These are phyloP conservation scores for Malurus alboscapulatus DNA, from an alignment of 2,113 vertebrate species.

Conservation along the genomic window DNA sequence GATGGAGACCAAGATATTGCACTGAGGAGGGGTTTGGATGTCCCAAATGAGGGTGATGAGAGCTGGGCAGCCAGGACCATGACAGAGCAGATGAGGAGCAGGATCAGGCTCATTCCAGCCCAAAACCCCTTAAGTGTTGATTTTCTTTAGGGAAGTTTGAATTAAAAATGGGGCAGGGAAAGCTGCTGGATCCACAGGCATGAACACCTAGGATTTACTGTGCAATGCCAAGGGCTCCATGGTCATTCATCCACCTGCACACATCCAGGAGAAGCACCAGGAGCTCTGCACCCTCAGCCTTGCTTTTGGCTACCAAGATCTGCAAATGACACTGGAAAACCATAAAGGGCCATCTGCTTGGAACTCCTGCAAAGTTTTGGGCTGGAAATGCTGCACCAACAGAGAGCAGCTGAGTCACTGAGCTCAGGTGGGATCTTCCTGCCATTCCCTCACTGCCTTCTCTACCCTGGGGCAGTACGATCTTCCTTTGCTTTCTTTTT, in stretches of 20 bases:
- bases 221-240: not conserved
- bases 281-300: not conserved
- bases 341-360: not conserved
- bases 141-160: not conserved
- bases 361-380: conserved; percentile 39
- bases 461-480: conserved; percentile 35
- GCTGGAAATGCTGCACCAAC: conserved; percentile 15
- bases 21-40: not conserved
- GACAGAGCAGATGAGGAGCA: not conserved
- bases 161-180: not conserved
- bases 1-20: not conserved
- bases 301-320: not conserved
- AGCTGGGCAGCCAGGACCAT: not conserved
- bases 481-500: not conserved
- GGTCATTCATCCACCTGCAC: too few relatives aligned
- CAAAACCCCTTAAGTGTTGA: not conserved
- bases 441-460: conserved; percentile 8
- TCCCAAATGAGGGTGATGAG: fast-evolving
- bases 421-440: conserved; percentile 14
- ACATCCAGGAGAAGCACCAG: not conserved
- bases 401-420: conserved; percentile 60
- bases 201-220: not conserved
- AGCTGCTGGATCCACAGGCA: not conserved
- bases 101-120: not conserved
- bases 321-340: not conserved